Evolutionary conservation across 2,888 invertebrate species (phyloP).

Genomic region (Phyllotreta striolata): DNA sequence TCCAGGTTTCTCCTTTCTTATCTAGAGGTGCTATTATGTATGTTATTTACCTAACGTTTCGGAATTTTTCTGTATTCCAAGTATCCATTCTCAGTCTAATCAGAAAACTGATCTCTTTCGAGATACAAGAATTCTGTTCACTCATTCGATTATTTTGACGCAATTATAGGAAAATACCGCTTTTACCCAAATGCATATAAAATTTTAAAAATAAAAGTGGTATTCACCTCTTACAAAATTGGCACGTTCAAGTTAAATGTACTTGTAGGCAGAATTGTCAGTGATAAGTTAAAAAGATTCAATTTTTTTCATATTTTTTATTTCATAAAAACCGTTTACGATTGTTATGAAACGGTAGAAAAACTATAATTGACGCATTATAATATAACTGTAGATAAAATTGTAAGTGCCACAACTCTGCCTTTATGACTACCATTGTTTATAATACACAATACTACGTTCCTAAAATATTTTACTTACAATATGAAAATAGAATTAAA

Average conservation of each 20-base stretch:
- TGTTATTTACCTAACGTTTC: no score
- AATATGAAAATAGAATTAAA: constrained; percentile 42
- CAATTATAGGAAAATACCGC: constrained; percentile 13
- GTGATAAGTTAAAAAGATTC: constrained; percentile 14
- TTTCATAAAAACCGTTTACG: background rate
- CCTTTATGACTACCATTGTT: constrained; percentile 16
- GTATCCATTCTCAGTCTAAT: no score
- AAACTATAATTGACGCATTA: no score
- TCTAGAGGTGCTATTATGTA: no score
- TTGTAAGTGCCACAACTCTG: constrained; percentile 19
- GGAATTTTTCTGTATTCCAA: no score
- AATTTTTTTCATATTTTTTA: background rate
- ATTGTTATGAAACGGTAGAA: no score
- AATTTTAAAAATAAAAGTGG: background rate
- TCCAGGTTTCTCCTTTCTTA: no score
- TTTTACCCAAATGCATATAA: constrained; percentile 21
- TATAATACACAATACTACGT: constrained; percentile 14
- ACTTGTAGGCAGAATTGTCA: constrained; percentile 20
- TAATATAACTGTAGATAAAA: background rate
- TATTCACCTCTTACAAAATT: constrained; percentile 25
- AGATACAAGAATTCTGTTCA: no score
- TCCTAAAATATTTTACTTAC: constrained; percentile 36
- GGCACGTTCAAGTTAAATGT: constrained; percentile 38
- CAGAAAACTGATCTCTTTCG: no score
- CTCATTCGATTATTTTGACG: background rate